phyloP scores from a whole-genome alignment of 2,797 vertebrate genomes.

The Phaenicophaeus curvirostris region DNA sequence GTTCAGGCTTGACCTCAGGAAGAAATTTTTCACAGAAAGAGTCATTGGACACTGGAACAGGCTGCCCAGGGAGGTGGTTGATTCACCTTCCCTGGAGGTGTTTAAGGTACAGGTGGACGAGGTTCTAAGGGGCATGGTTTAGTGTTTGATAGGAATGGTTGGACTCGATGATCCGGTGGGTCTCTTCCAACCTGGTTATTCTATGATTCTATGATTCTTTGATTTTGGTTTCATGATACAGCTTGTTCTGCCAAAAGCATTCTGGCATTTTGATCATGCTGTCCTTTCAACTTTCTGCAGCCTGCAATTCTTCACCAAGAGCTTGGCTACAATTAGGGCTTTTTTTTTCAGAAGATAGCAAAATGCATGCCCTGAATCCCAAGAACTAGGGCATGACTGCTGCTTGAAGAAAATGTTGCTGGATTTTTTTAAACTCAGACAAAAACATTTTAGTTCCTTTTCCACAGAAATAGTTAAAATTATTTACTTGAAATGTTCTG shows the following conservation, averaged over 20 bases:
- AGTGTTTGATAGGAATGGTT: too few relatives aligned
- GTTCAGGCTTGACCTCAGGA: too few relatives aligned
- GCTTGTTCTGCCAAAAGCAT: conserved; percentile 20
- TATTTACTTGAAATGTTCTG: background rate
- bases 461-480: background rate
- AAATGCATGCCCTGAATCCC: background rate
- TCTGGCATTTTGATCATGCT: background rate
- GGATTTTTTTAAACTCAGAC: background rate
- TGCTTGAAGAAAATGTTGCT: background rate
- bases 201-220: too few relatives aligned
- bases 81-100: too few relatives aligned
- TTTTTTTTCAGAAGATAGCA: conserved; percentile 1
- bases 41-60: too few relatives aligned
- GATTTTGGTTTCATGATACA: conserved; percentile 15
- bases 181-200: too few relatives aligned
- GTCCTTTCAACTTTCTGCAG: conserved; percentile 4
- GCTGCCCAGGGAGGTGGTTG: too few relatives aligned
- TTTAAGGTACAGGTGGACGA: too few relatives aligned
- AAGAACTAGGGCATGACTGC: background rate
- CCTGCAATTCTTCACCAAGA: conserved; percentile 13
- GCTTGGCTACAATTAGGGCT: background rate
- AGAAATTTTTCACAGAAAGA: too few relatives aligned
- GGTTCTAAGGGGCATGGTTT: too few relatives aligned
- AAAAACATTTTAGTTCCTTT: background rate
- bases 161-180: too few relatives aligned